These are phyloP conservation scores for Parnassius mnemosyne DNA, from an alignment of 2,888 invertebrate species.

Conservation along the genomic window DNA sequence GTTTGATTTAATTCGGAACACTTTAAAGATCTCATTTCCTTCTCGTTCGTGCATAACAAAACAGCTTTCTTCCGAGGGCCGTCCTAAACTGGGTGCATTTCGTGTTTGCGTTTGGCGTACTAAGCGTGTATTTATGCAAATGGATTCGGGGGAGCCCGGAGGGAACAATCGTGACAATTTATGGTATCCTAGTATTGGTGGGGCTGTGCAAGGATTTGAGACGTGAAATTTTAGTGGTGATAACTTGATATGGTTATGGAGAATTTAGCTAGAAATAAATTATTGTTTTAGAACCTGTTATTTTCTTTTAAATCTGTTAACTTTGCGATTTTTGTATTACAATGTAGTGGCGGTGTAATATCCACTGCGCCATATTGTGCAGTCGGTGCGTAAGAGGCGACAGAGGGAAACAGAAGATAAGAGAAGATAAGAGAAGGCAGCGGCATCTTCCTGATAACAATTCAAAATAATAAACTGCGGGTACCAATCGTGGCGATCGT, in stretches of 20 bases:
- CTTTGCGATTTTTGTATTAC: no score
- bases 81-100: conserved; percentile 16
- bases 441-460: no score
- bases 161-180: conserved; percentile 62
- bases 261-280: conserved; percentile 6
- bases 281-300: no score
- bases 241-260: conserved; percentile 29
- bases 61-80: conserved; percentile 18
- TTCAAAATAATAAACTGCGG: no score
- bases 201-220: conserved; percentile 36
- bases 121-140: conserved; percentile 35
- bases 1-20: conserved; percentile 16
- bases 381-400: no score
- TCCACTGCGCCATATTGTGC: no score
- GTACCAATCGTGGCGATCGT: no score
- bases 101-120: conserved; percentile 33
- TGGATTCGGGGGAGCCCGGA: conserved; percentile 35
- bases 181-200: conserved; percentile 54
- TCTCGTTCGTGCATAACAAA: conserved; percentile 23
- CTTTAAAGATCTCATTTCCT: conserved; percentile 19
- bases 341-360: no score
- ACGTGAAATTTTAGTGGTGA: conserved; percentile 38
- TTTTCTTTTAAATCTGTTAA: no score
- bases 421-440: no score
- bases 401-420: no score